Base-by-base conservation (phyloP, 2,797 vertebrate species). In the Enteromius afrohamiltoni region DNA sequence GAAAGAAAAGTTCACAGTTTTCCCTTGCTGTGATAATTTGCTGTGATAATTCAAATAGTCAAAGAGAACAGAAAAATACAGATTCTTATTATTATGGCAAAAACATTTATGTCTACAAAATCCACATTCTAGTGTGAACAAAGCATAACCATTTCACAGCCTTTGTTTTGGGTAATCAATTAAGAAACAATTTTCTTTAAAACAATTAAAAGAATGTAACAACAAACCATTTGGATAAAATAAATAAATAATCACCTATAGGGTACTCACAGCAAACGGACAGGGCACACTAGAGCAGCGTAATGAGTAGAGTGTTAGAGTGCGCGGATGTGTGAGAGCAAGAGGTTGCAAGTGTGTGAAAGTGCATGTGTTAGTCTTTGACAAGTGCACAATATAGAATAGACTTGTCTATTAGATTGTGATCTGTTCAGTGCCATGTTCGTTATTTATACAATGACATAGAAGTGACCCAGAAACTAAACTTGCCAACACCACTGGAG, bases 401-500 rank as follows among this genome's bases (percentile, higher is more conserved):
- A 87, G 87, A 82, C 70, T 85, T 74, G 84, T 82, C 23, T 85
- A 74, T 88, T 79, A 80, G 21, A 40, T 31, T 29, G 45, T 1
- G 21, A 42, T 83, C 91, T 84, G 90, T 94, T 94, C 92, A 94
- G 81, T 70, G 58, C 75, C 86, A 86, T 83, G 67, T 74, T 87
- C 73, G 40, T 74, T 83, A 68, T 86, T 88, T 93, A 93, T 86
- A 93, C 92, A 92, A 85, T 95, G 93, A 96, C 92, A 93, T 92
- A 92, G 90, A 95, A 95, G 94, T 92, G 89, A 88, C 13, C 45
- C 14, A 47, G 45, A 47, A 47, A 84, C 90, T 88, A 79, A 90
- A 93, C 91, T 95, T 93, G 94, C 95, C 94, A 95, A 77, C 93
- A 93, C 90, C 90, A 85, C 82, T 90, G 93, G 90, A 92, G 91